Conservation (phyloP, 1,140 invertebrate species). For the Drosophila funebris region DNA sequence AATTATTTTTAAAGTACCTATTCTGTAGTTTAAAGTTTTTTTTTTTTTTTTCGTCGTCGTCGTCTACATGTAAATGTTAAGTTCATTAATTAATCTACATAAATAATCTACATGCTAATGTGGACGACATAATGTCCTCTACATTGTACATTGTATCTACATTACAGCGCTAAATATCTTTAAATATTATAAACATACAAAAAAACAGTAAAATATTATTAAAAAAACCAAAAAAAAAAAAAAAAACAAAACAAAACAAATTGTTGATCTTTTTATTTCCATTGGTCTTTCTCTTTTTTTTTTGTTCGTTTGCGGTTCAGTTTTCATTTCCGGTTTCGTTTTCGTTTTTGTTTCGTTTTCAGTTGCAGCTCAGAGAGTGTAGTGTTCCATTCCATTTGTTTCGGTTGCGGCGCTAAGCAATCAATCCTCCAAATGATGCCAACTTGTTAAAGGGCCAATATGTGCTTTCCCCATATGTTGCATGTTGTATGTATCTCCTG, state of each 20-base stretch:
- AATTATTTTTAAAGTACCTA: slow-evolving; percentile 73
- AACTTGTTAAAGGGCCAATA: slow-evolving; percentile 15
- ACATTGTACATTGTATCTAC: slow-evolving; percentile 77
- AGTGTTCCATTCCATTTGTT: slow-evolving; percentile 14
- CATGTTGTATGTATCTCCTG: background rate
- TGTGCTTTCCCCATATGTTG: slow-evolving; percentile 10
- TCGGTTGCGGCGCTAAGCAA: background rate
- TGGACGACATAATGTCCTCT: slow-evolving; percentile 61
- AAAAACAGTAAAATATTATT: slow-evolving; percentile 80
- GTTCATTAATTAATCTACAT: slow-evolving; percentile 53
- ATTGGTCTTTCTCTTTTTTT: slow-evolving; percentile 22
- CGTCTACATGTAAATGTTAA: slow-evolving; percentile 61
- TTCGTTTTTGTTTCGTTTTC: background rate
- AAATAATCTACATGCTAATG: slow-evolving; percentile 33
- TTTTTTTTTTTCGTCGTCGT: slow-evolving; percentile 72
- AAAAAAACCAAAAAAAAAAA: slow-evolving; percentile 67
- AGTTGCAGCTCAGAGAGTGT: background rate
- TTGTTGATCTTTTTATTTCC: slow-evolving; percentile 28
- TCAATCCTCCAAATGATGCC: slow-evolving; percentile 17
- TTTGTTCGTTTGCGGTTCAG: slow-evolving; percentile 30
- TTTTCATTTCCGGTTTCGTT: background rate
- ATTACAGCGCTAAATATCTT: slow-evolving; percentile 73
- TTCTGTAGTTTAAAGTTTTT: slow-evolving; percentile 64
- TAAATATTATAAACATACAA: slow-evolving; percentile 67
- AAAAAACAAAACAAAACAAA: slow-evolving; percentile 24